Percentiles rank a stretch among this genome's conserved stretches.
Conservation (phyloP, 2,113 vertebrate species). For the Salvelinus sp. region DNA sequence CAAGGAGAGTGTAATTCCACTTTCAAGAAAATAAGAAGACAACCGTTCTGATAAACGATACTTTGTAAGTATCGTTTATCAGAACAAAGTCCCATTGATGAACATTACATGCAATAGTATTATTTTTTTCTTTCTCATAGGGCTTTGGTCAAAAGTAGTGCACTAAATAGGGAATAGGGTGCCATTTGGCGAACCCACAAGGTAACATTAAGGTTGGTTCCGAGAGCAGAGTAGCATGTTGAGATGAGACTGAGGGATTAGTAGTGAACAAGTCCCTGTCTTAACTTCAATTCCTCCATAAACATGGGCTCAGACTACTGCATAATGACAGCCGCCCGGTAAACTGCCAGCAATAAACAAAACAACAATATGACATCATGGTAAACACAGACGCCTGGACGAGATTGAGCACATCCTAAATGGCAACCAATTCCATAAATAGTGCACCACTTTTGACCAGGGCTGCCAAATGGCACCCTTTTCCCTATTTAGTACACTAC, state of each 20-base stretch:
- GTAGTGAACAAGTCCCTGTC: conserved; percentile 53
- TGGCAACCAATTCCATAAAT: too few relatives aligned
- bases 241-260: conserved; percentile 41
- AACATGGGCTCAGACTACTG: conserved; percentile 13
- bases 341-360: not conserved
- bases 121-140: too few relatives aligned
- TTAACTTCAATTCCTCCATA: conserved; percentile 54
- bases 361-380: not conserved
- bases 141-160: too few relatives aligned
- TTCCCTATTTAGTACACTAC: not conserved
- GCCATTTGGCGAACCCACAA: too few relatives aligned
- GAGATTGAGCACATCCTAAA: too few relatives aligned
- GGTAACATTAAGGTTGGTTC: not conserved
- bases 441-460: too few relatives aligned
- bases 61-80: too few relatives aligned
- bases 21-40: too few relatives aligned
- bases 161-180: too few relatives aligned
- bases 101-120: conserved; percentile 31
- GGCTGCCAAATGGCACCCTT: not conserved
- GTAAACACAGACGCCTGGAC: not conserved
- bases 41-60: conserved; percentile 17
- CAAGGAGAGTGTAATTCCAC: too few relatives aligned
- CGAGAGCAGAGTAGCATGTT: not conserved
- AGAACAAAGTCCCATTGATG: conserved; percentile 36
- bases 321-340: conserved; percentile 8